These are phyloP conservation scores for Irena cyanogastra DNA, from an alignment of 2,113 vertebrate genomes.

Conservation along the genomic window DNA sequence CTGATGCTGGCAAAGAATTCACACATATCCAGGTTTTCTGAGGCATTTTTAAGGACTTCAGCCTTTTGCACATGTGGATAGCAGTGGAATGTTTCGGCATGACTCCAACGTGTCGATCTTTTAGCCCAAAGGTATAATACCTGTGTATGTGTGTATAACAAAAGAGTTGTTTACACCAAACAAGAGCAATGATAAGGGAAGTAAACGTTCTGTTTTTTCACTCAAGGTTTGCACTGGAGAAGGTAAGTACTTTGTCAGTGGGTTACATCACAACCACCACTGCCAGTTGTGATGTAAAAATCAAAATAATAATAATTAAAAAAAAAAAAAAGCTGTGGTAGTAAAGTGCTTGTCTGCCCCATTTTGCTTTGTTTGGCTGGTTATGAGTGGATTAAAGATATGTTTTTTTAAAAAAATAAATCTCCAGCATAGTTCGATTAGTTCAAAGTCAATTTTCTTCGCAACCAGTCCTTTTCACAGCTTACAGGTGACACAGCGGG, in stretches of 20 bases:
- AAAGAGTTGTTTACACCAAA: constrained; percentile 73
- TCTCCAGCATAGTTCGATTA: constrained; percentile 93
- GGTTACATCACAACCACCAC: constrained; percentile 92
- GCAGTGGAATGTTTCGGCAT: background rate
- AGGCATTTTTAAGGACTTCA: background rate
- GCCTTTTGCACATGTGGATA: background rate
- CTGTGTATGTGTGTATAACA: constrained; percentile 73
- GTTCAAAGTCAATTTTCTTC: constrained; percentile 96
- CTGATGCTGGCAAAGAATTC: background rate
- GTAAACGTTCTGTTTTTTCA: constrained; percentile 77
- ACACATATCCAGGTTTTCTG: background rate
- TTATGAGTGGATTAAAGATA: constrained; percentile 99
- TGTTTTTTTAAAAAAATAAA: constrained; percentile 63
- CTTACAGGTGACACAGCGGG: constrained; percentile 71
- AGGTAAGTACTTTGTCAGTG: constrained; percentile 79
- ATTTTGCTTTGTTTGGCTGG: constrained; percentile 99
- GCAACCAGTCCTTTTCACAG: constrained; percentile 98
- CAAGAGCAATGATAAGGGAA: constrained; percentile 68
- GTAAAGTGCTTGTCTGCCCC: constrained; percentile 97
- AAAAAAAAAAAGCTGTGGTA: constrained; percentile 83
- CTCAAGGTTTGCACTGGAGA: constrained; percentile 68
- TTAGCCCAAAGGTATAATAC: constrained; percentile 82
- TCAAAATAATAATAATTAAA: background rate
- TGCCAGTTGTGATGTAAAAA: constrained; percentile 91
- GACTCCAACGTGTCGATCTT: constrained; percentile 22